Base-by-base conservation (phyloP, 64 coral and sea anemone species). In the Trachythela sp. region DNA sequence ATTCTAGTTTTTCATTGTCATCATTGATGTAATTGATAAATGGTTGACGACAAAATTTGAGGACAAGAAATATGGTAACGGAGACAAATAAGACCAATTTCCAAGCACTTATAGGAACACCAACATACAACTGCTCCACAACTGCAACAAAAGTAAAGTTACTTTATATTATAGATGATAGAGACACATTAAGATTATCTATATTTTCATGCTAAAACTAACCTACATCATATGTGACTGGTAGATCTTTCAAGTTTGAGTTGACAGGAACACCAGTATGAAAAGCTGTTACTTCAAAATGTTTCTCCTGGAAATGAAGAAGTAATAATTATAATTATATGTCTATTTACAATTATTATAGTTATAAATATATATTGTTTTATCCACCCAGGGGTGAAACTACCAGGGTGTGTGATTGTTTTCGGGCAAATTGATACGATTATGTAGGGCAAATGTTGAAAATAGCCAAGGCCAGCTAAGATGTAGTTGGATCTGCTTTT, bases 151-250 rank as follows among this genome's bases (percentile, higher is more conserved):
- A 64, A 27, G 5, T 22, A 24, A n/a, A 64, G 0, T 64, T n/a
- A 64, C 1, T 18, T 8, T 64, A 64, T 10, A 20, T 14, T 59
- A 59, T 59, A 11, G 18, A 22, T n/a, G 54, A 22, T 11, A 17
- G 24, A 59, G 54, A 59, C 15, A n/a, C 42, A 45, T 45, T 45
- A 6, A 45, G 0, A 64, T 64, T 18, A 27, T 7, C 4, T 64
- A 27, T n/a, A 64, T n/a, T 8, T 64, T 24, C 56, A 64, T 52
- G 1, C 49, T 52, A 20, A 52, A 33, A 54, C 84, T 48, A 89
- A 91, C 93, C 89, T 52, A 94, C 90, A 26, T 89, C 85, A 91
- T 91, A 94, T 84, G 70, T 24, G 26, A 94, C 93, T 84, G 89
- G 89, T 17, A 91, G 56, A 31, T 84, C 48, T 50, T 88, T 43